Evolutionary conservation across 92 coral and sea anemone genomes (phyloP).

Genomic region (Parazoanthus atlanticus): DNA sequence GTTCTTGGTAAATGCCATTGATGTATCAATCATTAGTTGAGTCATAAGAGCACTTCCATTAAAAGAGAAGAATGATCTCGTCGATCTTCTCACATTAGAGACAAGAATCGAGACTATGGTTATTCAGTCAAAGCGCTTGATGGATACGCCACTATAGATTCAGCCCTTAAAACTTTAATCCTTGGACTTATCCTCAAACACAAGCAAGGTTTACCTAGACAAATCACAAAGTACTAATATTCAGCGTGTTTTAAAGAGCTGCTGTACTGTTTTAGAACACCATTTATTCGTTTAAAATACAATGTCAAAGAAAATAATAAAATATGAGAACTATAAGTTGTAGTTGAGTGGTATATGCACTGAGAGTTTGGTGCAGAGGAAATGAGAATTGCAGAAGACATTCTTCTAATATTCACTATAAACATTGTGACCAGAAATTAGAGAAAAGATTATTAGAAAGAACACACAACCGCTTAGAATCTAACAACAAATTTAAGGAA

Average conservation of each 20-base stretch:
- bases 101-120: background rate
- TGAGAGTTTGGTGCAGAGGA: background rate
- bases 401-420: background rate
- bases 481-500: background rate
- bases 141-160: no score
- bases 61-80: background rate
- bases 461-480: background rate
- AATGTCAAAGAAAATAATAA: background rate
- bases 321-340: background rate
- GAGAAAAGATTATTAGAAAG: no score
- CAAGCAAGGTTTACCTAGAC: background rate
- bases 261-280: background rate
- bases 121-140: background rate
- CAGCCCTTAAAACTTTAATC: no score
- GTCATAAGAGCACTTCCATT: background rate
- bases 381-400: background rate
- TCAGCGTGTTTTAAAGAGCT: background rate
- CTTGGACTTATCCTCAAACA: background rate
- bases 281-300: background rate
- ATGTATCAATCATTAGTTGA: background rate
- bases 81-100: background rate
- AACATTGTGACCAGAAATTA: background rate
- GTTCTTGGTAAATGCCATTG: background rate
- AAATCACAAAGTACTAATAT: background rate
- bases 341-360: background rate